Percentiles rank a stretch among this genome's conserved stretches.
phyloP scores from a whole-genome alignment of 2,113 vertebrate species.

The Melanerpes formicivorus region DNA sequence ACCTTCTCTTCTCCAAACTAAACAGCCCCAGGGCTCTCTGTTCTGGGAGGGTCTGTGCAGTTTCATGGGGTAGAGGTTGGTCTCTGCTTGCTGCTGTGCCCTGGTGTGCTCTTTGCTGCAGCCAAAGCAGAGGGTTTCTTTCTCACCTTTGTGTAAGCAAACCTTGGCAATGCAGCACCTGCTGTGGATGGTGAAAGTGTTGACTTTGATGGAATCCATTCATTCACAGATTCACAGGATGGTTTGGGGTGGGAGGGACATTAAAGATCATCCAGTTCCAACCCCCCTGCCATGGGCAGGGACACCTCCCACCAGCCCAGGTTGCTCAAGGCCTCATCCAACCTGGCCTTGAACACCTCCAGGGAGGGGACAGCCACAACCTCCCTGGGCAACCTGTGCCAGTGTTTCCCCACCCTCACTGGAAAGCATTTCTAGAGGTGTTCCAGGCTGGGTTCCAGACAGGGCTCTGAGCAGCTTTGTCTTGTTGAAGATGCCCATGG shows the following conservation, averaged over 20 bases:
- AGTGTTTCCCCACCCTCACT: too few species aligned
- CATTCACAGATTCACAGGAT: not conserved
- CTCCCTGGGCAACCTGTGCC: too few species aligned
- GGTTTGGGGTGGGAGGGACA: too few species aligned
- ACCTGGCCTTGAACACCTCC: too few species aligned
- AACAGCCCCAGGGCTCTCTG: too few species aligned
- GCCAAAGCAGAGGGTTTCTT: not conserved
- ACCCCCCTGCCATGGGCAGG: too few species aligned
- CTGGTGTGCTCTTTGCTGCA: rapidly evolving
- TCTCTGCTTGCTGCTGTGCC: not conserved
- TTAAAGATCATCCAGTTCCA: too few species aligned
- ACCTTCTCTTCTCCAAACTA: too few species aligned
- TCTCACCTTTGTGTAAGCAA: rapidly evolving
- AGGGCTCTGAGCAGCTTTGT: not conserved
- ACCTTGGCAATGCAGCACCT: rapidly evolving
- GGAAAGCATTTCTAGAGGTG: not conserved
- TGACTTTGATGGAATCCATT: rapidly evolving
- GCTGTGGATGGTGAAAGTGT: not conserved
- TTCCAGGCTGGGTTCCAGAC: not conserved
- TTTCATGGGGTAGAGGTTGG: rapidly evolving
- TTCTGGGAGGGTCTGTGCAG: not conserved
- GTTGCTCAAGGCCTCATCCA: too few species aligned
- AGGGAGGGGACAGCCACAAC: too few species aligned
- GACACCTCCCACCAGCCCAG: too few species aligned
- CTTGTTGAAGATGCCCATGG: not conserved